Evolutionary conservation across 2,113 vertebrate species (phyloP).

Genomic region (Ciconia stormi): DNA sequence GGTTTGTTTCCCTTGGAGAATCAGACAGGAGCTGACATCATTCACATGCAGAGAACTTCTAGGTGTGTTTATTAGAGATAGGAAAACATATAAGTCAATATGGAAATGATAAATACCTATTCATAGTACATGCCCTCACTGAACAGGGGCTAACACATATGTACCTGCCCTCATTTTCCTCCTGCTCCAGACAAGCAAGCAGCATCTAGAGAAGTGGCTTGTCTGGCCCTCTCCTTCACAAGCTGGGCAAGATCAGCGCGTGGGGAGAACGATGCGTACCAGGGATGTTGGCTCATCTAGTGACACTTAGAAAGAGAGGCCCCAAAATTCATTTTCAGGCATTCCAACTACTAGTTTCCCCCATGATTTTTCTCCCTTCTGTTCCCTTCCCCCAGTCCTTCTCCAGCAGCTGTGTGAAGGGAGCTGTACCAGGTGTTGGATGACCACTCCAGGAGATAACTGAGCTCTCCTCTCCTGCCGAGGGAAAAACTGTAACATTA

Average conservation of each 20-base stretch:
- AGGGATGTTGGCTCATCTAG: neutral
- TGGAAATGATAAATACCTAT: neutral
- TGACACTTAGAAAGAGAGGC: neutral
- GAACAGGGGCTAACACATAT: accelerated
- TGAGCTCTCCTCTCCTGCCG: neutral
- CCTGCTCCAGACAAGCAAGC: neutral
- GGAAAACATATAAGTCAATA: neutral
- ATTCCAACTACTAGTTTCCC: neutral
- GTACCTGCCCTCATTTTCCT: neutral
- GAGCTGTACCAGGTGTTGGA: neutral
- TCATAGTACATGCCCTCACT: neutral
- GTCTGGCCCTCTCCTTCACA: neutral
- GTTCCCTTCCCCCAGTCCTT: neutral
- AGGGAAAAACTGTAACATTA: neutral
- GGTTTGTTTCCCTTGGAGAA: neutral
- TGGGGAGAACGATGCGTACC: accelerated
- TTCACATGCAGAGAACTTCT: neutral
- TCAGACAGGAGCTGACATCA: accelerated
- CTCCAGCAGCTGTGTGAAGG: neutral
- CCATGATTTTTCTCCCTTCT: neutral
- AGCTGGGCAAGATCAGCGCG: accelerated
- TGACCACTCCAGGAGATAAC: neutral
- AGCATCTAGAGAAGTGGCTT: neutral
- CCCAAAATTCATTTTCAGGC: neutral
- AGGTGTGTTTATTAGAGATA: neutral